Base-by-base conservation (phyloP, 1,140 invertebrate genomes). In the Drosophila erecta region DNA sequence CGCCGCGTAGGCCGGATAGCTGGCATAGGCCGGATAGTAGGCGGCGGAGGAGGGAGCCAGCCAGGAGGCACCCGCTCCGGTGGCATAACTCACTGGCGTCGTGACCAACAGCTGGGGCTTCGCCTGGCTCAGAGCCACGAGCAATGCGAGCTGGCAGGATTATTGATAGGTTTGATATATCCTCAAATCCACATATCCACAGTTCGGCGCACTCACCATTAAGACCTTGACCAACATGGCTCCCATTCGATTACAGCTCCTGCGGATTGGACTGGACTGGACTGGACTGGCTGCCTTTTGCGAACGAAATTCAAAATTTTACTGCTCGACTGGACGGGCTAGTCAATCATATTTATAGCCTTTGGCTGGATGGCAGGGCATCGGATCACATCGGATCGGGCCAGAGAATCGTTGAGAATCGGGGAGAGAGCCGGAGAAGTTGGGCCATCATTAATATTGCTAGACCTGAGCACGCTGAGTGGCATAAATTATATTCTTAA, bases 341-440 rank as follows among this genome's bases (percentile, higher is more conserved):
- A 71, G 67, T 84, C 85, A 90, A 89, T 89, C 85, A 89, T 89
- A 90, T 89, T 89, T 89, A 89, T 89, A 89, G 84, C 79, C 78
- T 89, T 61, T 50, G 65, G 11, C 27, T 38, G 56, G 60, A 56
- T 69, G 64, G 41, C 41, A 11, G n/a, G 40, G 15, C n/a, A 43
- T 6, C 17, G 38, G 38, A 6, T 40, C 30, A 14, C 53, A 30
- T 22, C 10, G 35, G 24, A n/a, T 65, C 51, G 72, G 69, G 47
- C 2, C 30, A 50, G 51, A 56, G 50, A 61, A 33, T 60, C 58
- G 15, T 10, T 15, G 54, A 53, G 46, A 75, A 57, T 58, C 74
- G 65, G 58, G 67, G 65, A 85, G 69, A 81, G 74, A 57, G 27
- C 50, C 43, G 50, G 58, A 55, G 69, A 47, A 43, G 50, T 75